A percentile compares a stretch with the other conserved stretches of the same genome.
phyloP scores from a whole-genome alignment of 1,140 invertebrate genomes.

The Oryzaephilus surinamensis region DNA sequence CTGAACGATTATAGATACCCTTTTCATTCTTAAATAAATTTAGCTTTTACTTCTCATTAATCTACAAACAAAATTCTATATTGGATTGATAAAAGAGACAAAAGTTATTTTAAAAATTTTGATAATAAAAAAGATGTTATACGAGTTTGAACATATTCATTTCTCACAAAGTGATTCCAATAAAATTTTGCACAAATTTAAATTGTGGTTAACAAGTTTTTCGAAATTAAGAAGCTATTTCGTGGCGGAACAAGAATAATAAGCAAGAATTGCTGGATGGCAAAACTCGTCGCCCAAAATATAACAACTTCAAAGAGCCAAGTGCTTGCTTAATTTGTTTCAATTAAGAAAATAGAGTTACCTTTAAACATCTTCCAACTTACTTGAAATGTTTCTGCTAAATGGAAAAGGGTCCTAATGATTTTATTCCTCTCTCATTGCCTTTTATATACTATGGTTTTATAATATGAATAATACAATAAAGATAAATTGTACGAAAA shows the following conservation, averaged over 20 bases:
- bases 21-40: slow-evolving; percentile 11
- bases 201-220: slow-evolving; percentile 30
- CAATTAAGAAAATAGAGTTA: slow-evolving; percentile 29
- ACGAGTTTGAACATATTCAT: too few relatives aligned
- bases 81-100: too few relatives aligned
- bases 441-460: too few relatives aligned
- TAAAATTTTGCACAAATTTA: slow-evolving; percentile 22
- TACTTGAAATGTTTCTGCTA: slow-evolving; percentile 12
- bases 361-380: slow-evolving; percentile 16
- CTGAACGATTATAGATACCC: slow-evolving; percentile 7
- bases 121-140: too few relatives aligned
- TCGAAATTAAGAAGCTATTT: slow-evolving; percentile 27
- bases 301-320: slow-evolving; percentile 22
- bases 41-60: slow-evolving; percentile 2
- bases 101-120: too few relatives aligned
- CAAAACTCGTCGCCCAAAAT: slow-evolving; percentile 15
- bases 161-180: slow-evolving; percentile 20
- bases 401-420: slow-evolving; percentile 11
- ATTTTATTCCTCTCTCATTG: slow-evolving; percentile 11
- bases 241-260: slow-evolving; percentile 24
- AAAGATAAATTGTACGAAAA: too few relatives aligned
- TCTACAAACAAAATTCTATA: too few relatives aligned
- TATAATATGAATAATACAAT: too few relatives aligned
- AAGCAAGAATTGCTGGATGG: slow-evolving; percentile 16
- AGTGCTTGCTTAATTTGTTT: slow-evolving; percentile 23